These are phyloP conservation scores for Prionailurus bengalensis DNA, from an alignment of 2,113 vertebrate species.

Conservation along the genomic window DNA sequence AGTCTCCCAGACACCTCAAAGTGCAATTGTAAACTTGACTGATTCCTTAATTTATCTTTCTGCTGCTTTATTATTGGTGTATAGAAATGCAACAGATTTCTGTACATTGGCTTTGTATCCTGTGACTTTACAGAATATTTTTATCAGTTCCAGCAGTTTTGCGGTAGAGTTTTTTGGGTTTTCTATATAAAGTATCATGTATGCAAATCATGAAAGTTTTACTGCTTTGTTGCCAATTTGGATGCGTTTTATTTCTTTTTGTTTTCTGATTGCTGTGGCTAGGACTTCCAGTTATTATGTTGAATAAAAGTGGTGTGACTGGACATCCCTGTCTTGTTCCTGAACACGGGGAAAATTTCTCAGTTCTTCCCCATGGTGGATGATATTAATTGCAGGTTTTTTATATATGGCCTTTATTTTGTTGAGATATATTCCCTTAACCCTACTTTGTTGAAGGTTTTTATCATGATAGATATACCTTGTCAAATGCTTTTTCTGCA, in stretches of 20 bases:
- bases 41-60: neutral
- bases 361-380: neutral
- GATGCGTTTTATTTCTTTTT: neutral
- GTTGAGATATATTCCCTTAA: neutral
- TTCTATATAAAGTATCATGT: neutral
- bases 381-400: neutral
- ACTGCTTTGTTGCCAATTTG: neutral
- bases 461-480: neutral
- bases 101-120: neutral
- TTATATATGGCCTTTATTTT: neutral
- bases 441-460: neutral
- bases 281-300: neutral
- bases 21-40: neutral
- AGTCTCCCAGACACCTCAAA: no score
- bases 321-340: neutral
- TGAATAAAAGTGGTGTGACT: neutral
- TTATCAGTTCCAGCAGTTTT: neutral
- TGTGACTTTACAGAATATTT: neutral
- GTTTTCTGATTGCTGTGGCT: neutral
- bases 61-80: neutral
- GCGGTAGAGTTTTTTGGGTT: neutral
- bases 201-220: neutral
- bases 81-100: neutral
- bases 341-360: neutral
- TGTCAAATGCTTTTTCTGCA: neutral